Percentiles rank a stretch among this genome's conserved stretches.
Conservation (phyloP, 2,113 vertebrate genomes). For the Amphiprion percula region DNA sequence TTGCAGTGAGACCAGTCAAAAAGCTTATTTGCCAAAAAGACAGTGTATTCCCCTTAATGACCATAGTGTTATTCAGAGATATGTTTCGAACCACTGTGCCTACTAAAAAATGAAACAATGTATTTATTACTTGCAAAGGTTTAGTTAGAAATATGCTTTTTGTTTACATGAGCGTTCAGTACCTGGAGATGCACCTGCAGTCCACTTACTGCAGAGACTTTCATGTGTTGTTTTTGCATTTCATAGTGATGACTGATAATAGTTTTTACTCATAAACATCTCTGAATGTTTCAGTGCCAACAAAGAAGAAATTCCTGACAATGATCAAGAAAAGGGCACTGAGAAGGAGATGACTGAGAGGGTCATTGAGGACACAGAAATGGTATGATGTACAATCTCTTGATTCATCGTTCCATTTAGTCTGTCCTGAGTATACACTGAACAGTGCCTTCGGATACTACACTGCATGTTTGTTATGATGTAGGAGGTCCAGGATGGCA, state of each 20-base stretch:
- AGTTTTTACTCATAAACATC: background rate
- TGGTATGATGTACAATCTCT: conserved; percentile 72
- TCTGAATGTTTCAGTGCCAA: conserved; percentile 79
- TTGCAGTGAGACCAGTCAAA: background rate
- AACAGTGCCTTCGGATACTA: background rate
- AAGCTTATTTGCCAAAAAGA: conserved; percentile 53
- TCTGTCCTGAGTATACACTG: too few relatives aligned
- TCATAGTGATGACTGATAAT: background rate
- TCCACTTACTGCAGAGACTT: conserved; percentile 8
- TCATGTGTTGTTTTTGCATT: background rate
- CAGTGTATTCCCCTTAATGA: conserved; percentile 3
- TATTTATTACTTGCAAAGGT: conserved; percentile 12
- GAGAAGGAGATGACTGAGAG: conserved; percentile 88
- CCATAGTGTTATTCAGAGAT: conserved; percentile 1
- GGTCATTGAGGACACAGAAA: conserved; percentile 87
- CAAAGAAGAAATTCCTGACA: conserved; percentile 91
- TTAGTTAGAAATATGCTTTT: background rate
- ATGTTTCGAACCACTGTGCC: background rate
- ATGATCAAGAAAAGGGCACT: conserved; percentile 89
- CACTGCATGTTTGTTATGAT: background rate
- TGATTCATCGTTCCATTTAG: background rate
- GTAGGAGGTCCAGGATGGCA: conserved; percentile 89
- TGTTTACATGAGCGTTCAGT: background rate
- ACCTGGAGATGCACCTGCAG: background rate
- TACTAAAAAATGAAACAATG: background rate